Conservation (phyloP, 1,140 invertebrate genomes). For the Tenebrio molitor region DNA sequence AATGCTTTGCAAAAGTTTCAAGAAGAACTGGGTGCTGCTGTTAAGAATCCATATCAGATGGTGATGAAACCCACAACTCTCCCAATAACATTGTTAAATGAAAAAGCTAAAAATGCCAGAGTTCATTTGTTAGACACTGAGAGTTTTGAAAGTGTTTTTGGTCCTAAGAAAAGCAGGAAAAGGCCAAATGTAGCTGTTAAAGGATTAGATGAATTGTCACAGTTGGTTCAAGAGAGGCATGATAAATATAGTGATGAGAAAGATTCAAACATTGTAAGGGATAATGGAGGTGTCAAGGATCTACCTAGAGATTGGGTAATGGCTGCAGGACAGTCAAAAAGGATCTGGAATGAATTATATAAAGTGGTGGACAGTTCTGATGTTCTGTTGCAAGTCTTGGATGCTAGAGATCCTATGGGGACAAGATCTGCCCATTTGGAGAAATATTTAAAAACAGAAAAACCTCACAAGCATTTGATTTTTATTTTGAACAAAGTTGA, state of each 20-base stretch:
- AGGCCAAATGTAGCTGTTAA: constrained; percentile 85
- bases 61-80: constrained; percentile 97
- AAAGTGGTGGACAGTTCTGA: constrained; percentile 99
- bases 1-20: constrained; percentile 97
- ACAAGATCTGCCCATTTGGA: constrained; percentile 95
- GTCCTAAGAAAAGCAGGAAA: constrained; percentile 94
- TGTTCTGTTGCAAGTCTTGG: constrained; percentile 94
- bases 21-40: constrained; percentile 92
- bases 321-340: constrained; percentile 93
- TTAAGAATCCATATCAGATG: constrained; percentile 97
- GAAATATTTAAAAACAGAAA: constrained; percentile 90
- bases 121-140: constrained; percentile 97
- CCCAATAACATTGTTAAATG: constrained; percentile 95
- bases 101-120: constrained; percentile 90
- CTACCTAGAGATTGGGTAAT: constrained; percentile 88
- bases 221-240: constrained; percentile 77
- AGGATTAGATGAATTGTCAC: constrained; percentile 79
- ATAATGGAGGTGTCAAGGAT: constrained; percentile 85
- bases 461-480: constrained; percentile 94
- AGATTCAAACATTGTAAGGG: constrained; percentile 86
- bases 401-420: constrained; percentile 95
- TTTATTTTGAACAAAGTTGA: constrained; percentile 97
- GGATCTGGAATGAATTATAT: constrained; percentile 99
- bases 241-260: constrained; percentile 84
- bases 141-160: constrained; percentile 95